A percentile compares a stretch with the other conserved stretches of the same genome.
Conservation (phyloP, 2,113 vertebrate species). For the Trinectes maculatus region DNA sequence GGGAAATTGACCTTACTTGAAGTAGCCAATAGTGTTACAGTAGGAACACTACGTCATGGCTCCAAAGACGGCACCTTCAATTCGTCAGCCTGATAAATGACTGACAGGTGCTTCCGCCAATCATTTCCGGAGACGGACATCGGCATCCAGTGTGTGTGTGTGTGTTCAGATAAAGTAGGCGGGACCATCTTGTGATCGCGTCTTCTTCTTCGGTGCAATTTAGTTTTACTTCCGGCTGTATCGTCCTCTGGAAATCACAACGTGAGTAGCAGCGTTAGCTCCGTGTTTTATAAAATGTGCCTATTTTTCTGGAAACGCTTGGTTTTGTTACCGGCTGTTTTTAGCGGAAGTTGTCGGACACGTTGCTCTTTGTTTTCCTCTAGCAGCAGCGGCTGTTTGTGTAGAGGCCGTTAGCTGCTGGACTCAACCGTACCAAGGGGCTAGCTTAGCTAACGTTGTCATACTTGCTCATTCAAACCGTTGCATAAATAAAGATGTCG, state of each 20-base stretch:
- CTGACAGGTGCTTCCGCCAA: slow-evolving; percentile 38
- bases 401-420: background rate
- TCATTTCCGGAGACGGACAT: background rate
- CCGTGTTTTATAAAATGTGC: slow-evolving; percentile 2
- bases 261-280: slow-evolving; percentile 67
- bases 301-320: background rate
- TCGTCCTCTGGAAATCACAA: slow-evolving; percentile 72
- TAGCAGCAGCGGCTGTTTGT: background rate
- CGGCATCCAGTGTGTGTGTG: slow-evolving; percentile 43
- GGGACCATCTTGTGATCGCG: background rate
- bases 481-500: no score
- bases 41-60: background rate
- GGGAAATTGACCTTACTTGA: rapidly evolving
- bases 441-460: slow-evolving; percentile 37
- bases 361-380: background rate
- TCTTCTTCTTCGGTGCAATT: slow-evolving; percentile 41
- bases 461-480: slow-evolving; percentile 23
- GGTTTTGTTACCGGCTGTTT: rapidly evolving
- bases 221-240: slow-evolving; percentile 55
- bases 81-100: background rate
- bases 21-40: slow-evolving; percentile 28
- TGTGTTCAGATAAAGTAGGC: slow-evolving; percentile 20
- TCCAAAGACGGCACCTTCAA: background rate
- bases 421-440: background rate
- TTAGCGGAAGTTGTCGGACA: background rate